These are phyloP conservation scores for Enteromius trimaculatus DNA, from an alignment of 2,797 vertebrate genomes.

Conservation along the genomic window DNA sequence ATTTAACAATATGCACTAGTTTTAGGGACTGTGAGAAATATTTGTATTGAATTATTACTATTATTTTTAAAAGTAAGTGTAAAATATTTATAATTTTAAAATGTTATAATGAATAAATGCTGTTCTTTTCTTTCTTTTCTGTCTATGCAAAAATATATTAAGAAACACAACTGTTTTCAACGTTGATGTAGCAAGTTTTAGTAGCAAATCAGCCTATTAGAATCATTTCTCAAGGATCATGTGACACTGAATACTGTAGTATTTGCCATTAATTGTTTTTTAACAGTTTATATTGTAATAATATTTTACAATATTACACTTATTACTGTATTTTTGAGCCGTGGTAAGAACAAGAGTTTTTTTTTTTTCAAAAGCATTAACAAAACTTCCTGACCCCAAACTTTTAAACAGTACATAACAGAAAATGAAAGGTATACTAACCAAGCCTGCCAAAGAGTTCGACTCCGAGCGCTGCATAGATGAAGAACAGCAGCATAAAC, in stretches of 20 bases:
- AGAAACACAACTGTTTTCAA: neutral
- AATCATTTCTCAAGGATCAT: neutral
- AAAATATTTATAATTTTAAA: neutral
- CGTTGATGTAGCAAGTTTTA: too few relatives aligned
- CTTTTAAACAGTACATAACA: neutral
- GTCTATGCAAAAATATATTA: neutral
- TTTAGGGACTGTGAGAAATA: neutral
- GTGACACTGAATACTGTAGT: neutral
- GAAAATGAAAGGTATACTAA: constrained; percentile 69
- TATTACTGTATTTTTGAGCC: neutral
- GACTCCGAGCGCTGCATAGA: constrained; percentile 98
- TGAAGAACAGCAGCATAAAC: constrained; percentile 99
- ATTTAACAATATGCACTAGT: neutral
- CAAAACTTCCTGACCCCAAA: too few relatives aligned
- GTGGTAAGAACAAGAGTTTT: too few relatives aligned
- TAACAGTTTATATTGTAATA: neutral
- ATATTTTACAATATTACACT: neutral
- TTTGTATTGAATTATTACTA: neutral
- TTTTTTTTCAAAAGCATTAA: neutral
- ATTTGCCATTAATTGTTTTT: neutral
- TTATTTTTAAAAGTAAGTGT: neutral
- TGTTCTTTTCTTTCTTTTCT: neutral
- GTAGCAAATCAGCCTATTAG: neutral
- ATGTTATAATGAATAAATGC: too few relatives aligned
- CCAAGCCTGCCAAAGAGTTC: constrained; percentile 96